Percentiles rank a stretch among this genome's conserved stretches.
phyloP scores from a whole-genome alignment of 30 jellyfish, hydroid and myxozoan genomes.

The Cassiopea andromeda region DNA sequence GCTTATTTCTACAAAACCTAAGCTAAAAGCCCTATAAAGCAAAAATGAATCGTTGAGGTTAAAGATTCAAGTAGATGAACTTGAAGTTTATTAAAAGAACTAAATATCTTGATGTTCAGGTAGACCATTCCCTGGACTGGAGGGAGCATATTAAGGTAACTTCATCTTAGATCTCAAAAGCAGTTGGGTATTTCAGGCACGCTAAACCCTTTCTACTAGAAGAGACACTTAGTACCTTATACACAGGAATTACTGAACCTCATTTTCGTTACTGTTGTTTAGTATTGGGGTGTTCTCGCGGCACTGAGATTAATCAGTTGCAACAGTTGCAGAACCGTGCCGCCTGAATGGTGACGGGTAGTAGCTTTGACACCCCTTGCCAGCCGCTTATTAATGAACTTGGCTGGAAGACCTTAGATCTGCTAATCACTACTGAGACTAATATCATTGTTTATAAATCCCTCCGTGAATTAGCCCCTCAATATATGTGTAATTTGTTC shows the following conservation, averaged over 20 bases:
- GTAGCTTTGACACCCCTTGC: neutral
- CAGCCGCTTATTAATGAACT: neutral
- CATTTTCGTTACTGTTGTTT: neutral
- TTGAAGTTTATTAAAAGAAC: neutral
- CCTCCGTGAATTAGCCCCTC: neutral
- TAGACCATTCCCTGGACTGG: neutral
- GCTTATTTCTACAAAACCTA: too few species aligned
- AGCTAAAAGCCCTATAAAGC: too few species aligned
- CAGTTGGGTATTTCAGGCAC: neutral
- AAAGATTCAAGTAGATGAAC: neutral
- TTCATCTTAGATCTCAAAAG: neutral
- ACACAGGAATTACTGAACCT: neutral
- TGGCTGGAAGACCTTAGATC: neutral
- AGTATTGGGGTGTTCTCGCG: neutral
- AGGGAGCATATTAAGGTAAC: neutral
- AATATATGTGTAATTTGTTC: neutral
- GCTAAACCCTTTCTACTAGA: neutral
- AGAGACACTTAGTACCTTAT: neutral
- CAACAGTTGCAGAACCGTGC: neutral
- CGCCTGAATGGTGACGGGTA: neutral
- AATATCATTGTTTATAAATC: neutral
- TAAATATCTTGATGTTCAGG: neutral
- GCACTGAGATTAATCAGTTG: neutral
- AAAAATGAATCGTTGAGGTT: too few species aligned
- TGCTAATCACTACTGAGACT: slow-evolving; percentile 2